Evolutionary conservation across 2,113 vertebrate genomes (phyloP).

Genomic region (Aplodontia rufa): DNA sequence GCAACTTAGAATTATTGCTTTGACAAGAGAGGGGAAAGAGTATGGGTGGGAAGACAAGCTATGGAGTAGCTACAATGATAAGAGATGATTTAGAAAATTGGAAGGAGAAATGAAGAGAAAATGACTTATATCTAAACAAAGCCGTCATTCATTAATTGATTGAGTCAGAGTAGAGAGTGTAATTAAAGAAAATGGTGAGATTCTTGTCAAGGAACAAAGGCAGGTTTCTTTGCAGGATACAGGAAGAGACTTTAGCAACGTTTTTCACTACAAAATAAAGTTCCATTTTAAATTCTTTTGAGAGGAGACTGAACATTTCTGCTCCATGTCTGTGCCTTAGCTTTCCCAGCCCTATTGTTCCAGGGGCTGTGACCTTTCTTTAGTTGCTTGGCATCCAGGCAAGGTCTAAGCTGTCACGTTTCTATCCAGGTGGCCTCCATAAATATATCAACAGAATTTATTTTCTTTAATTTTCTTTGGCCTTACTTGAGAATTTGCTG

Average conservation of each 20-base stretch:
- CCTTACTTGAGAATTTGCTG: slow-evolving; percentile 83
- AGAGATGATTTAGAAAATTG: neutral
- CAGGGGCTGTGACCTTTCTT: slow-evolving; percentile 63
- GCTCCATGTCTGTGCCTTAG: slow-evolving; percentile 13
- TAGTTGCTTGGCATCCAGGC: slow-evolving; percentile 68
- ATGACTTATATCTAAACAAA: neutral
- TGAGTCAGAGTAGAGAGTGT: neutral
- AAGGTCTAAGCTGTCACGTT: slow-evolving; percentile 75
- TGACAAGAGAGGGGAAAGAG: neutral
- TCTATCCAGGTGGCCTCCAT: slow-evolving; percentile 85
- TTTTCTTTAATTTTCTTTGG: slow-evolving; percentile 89
- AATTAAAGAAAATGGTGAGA: neutral
- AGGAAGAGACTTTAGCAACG: neutral
- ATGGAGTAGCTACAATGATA: neutral
- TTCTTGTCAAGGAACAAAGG: neutral
- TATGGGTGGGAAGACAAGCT: neutral
- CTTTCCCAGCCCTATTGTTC: slow-evolving; percentile 37
- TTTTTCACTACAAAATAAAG: slow-evolving; percentile 1
- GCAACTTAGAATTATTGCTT: neutral
- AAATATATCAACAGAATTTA: slow-evolving; percentile 86
- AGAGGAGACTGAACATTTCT: neutral
- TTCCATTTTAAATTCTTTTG: neutral
- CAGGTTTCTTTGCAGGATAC: neutral
- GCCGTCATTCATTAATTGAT: neutral
- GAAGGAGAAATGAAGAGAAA: neutral